Conservation (phyloP, 2,113 vertebrate genomes). For the Dicentrarchus labrax region DNA sequence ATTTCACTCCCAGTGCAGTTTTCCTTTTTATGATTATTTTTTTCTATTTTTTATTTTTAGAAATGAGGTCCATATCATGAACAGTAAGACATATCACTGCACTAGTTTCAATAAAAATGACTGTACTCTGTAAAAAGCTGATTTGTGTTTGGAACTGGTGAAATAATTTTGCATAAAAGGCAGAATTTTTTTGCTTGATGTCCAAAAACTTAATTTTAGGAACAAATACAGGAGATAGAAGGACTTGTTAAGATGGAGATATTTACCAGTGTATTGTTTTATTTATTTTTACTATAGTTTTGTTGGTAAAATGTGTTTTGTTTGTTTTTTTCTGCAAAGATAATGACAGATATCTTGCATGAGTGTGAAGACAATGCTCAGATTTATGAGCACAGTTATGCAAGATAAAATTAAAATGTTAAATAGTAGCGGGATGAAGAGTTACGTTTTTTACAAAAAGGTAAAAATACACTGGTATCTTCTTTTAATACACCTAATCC, state of each 20-base stretch:
- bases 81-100: background rate
- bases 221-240: background rate
- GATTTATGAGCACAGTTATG: background rate
- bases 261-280: conserved; percentile 9
- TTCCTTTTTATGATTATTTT: no score
- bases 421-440: background rate
- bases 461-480: conserved; percentile 17
- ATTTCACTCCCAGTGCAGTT: no score
- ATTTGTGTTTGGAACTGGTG: background rate
- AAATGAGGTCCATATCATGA: background rate
- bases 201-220: background rate
- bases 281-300: background rate
- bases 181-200: background rate
- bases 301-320: background rate
- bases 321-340: no score
- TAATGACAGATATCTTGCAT: background rate
- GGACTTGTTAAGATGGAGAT: conserved; percentile 9
- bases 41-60: background rate
- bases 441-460: background rate
- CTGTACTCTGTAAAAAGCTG: background rate
- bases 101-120: background rate
- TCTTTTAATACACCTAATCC: conserved; percentile 14
- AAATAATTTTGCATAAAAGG: background rate
- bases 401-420: background rate
- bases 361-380: background rate